A percentile compares a stretch with the other conserved stretches of the same genome.
Conservation (phyloP, 2,797 vertebrate genomes). For the Labroides dimidiatus region DNA sequence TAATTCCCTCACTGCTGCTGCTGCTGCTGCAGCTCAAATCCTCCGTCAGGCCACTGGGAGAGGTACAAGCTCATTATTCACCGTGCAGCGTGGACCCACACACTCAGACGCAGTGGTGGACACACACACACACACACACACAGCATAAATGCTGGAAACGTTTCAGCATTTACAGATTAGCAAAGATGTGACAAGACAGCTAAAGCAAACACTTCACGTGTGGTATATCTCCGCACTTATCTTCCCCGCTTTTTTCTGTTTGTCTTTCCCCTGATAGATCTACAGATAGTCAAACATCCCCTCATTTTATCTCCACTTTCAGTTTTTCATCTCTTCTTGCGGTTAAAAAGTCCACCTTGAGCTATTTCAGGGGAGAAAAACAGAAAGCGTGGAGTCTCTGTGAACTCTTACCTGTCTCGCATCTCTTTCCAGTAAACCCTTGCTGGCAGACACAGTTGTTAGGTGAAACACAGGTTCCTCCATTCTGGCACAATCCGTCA, state of each 20-base stretch:
- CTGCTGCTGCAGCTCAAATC: conserved; percentile 68
- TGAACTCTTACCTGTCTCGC: conserved; percentile 91
- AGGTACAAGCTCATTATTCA: conserved; percentile 71
- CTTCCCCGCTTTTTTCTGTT: conserved; percentile 4
- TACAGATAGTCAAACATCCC: conserved; percentile 14
- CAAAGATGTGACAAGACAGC: conserved; percentile 21
- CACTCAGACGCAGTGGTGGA: background rate
- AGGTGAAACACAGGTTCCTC: conserved; percentile 93
- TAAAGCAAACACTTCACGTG: conserved; percentile 25
- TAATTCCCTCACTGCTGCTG: conserved; percentile 69
- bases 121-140: conserved; percentile 4
- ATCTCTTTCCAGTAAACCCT: conserved; percentile 94
- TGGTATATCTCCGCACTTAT: conserved; percentile 1
- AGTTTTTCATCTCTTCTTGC: background rate
- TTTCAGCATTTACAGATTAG: conserved; percentile 46
- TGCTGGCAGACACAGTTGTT: conserved; percentile 94
- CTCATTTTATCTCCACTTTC: background rate
- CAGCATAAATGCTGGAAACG: conserved; percentile 18
- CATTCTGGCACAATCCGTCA: conserved; percentile 94
- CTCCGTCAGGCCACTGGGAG: conserved; percentile 49
- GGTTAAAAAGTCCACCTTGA: conserved; percentile 22
- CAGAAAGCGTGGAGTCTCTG: conserved; percentile 9
- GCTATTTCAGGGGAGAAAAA: conserved; percentile 23
- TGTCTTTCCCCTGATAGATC: conserved; percentile 8
- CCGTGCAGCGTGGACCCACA: conserved; percentile 24